Evolutionary conservation across 2,888 invertebrate genomes (phyloP).

Genomic region (Drosophila tripunctata): DNA sequence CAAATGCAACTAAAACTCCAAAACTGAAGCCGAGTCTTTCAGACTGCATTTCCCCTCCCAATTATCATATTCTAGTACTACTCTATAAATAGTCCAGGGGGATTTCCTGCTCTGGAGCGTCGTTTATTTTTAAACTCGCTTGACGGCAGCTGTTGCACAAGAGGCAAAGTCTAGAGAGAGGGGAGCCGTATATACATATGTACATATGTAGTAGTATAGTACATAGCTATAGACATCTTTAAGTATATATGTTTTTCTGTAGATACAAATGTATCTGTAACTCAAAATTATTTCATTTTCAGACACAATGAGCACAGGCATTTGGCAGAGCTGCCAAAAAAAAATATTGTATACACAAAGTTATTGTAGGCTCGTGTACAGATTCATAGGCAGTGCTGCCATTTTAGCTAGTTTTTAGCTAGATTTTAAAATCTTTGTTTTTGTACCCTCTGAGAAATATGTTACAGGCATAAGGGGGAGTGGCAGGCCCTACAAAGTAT

Average conservation of each 20-base stretch:
- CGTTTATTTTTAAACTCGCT: constrained; percentile 34
- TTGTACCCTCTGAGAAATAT: too few species aligned
- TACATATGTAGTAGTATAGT: background rate
- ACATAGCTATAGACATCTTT: background rate
- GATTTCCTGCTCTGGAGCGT: constrained; percentile 38
- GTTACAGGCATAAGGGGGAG: too few species aligned
- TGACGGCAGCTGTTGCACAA: constrained; percentile 13
- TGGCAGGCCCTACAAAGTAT: too few species aligned
- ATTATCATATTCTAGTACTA: constrained; percentile 10
- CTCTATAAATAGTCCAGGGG: constrained; percentile 33
- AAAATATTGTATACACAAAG: background rate
- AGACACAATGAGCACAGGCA: constrained; percentile 44
- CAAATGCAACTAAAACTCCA: constrained; percentile 37
- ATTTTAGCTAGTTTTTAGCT: background rate
- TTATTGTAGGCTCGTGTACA: constrained; percentile 1
- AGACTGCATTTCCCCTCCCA: background rate
- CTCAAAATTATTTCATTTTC: constrained; percentile 17
- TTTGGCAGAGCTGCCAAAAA: constrained; percentile 54
- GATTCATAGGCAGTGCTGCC: background rate
- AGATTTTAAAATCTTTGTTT: background rate
- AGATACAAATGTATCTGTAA: constrained; percentile 15
- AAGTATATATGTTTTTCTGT: too few species aligned
- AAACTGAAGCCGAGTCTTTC: constrained; percentile 19
- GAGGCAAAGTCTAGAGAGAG: background rate
- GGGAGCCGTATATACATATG: background rate